Evolutionary conservation across 2,888 invertebrate species (phyloP), one percentile per base, ranked within the genome.

Genomic region (Elaeidobius kamerunicus): DNA sequence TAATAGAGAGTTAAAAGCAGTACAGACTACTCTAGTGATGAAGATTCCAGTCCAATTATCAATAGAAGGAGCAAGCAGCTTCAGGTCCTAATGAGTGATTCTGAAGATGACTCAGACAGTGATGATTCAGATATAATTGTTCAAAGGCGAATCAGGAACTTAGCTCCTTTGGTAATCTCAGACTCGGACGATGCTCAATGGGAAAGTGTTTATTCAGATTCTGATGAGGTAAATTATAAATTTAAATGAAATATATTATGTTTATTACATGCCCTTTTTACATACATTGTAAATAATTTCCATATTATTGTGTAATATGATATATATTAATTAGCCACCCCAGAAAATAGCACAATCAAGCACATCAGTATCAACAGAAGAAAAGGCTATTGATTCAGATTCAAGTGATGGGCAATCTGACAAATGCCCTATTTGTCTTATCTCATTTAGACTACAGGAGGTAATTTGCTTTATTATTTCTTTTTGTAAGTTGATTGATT

Each of bases 401-500:
- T 63, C 64, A n/a, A 66, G 68, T 56, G 66, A 67, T 50, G 68
- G 64, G 64, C 79, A 86, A 59, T 78, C 84, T 0, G 91, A 91
- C 64, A 89, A 88, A 69, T 96, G 95, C 73, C 91, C 95, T 1
- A 94, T 96, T 67, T 96, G 95, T 73, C 75, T 95, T 38, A 73
- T 87, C 60, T 79, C 85, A 41, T 88, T 93, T 66, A 45, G 43
- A 39, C 17, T 45, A 19, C 56, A 58, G 44, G 52, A 58, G 44
- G 56, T 56, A 50, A 42, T 28, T 39, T n/a, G n/a, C n/a, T n/a
- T n/a, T n/a, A n/a, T n/a, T n/a, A n/a, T n/a, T n/a, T n/a, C n/a
- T n/a, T 3, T 38, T 38, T 59, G 57, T 30, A 76, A 75, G 42
- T 77, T 79, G 23, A 91, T 93, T 72, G 85, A 90, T 73, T 5